Conservation (phyloP, 1,140 invertebrate genomes). For the Bombyx mandarina region DNA sequence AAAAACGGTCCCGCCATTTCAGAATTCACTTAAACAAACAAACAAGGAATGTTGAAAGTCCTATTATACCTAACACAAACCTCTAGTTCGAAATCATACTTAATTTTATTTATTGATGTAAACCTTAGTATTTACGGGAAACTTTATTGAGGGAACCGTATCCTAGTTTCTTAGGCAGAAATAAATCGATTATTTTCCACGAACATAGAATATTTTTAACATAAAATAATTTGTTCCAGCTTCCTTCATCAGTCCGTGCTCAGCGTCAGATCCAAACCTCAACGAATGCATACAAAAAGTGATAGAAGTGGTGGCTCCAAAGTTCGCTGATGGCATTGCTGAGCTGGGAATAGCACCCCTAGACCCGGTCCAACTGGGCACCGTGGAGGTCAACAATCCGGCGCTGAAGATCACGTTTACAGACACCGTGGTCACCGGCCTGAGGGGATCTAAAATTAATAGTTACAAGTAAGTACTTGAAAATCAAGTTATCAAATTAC, state of each 20-base stretch:
- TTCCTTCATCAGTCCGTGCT: conserved; percentile 69
- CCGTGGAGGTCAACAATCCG: conserved; percentile 50
- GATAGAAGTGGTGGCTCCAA: conserved; percentile 43
- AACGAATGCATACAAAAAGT: conserved; percentile 66
- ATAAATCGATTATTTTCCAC: too few species aligned
- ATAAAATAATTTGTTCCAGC: conserved; percentile 47
- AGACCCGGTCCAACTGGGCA: conserved; percentile 63
- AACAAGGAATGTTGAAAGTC: too few species aligned
- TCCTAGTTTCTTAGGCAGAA: too few species aligned
- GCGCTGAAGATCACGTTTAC: conserved; percentile 52
- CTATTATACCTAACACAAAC: too few species aligned
- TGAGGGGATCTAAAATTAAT: conserved; percentile 46
- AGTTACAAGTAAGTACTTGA: conserved; percentile 47
- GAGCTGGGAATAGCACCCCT: conserved; percentile 63
- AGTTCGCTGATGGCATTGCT: conserved; percentile 68
- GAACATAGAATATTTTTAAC: too few species aligned
- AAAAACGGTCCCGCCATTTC: too few species aligned
- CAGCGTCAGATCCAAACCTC: conserved; percentile 64
- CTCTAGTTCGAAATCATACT: too few species aligned
- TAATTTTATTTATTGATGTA: too few species aligned
- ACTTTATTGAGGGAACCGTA: too few species aligned
- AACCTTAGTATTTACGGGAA: too few species aligned
- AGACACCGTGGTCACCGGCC: conserved; percentile 52
- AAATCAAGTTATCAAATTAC: too few species aligned
- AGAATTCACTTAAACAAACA: too few species aligned